phyloP scores from a whole-genome alignment of 2,888 invertebrate genomes.

The Teleiodes luculella region DNA sequence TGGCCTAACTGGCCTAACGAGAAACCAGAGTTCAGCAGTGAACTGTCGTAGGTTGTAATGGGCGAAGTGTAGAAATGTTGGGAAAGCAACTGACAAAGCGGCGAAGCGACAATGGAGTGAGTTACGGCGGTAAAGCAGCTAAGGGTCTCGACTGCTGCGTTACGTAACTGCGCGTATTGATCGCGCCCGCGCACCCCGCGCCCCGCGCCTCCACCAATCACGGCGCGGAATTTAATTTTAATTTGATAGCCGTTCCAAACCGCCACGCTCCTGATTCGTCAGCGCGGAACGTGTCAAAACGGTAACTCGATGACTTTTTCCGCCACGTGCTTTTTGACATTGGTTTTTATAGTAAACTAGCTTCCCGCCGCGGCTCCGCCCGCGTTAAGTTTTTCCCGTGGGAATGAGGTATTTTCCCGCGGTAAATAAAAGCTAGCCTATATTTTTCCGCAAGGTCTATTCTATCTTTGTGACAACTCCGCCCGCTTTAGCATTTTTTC shows the following conservation, averaged over 20 bases:
- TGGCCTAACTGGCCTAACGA: too few relatives aligned
- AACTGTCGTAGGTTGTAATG: too few relatives aligned
- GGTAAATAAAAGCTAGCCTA: too few relatives aligned
- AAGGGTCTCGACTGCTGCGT: conserved; percentile 42
- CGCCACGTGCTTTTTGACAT: conserved; percentile 6
- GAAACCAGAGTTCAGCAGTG: too few relatives aligned
- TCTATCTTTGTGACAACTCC: too few relatives aligned
- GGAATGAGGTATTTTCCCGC: too few relatives aligned
- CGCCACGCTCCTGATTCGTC: conserved; percentile 58
- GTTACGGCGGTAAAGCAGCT: conserved; percentile 7
- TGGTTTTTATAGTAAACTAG: not conserved
- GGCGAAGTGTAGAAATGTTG: not conserved
- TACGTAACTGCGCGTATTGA: conserved; percentile 71
- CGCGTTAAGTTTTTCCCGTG: too few relatives aligned
- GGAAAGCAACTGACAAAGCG: not conserved
- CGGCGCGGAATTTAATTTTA: conserved; percentile 63
- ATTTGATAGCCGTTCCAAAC: conserved; percentile 60
- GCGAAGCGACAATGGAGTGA: not conserved
- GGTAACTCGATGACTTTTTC: conserved; percentile 4
- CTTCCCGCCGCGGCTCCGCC: too few relatives aligned
- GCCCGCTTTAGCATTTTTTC: too few relatives aligned
- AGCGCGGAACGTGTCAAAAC: conserved; percentile 30
- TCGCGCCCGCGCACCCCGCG: conserved; percentile 39
- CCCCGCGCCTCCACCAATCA: conserved; percentile 50
- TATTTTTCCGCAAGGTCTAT: too few relatives aligned